phyloP scores from a whole-genome alignment of 2,888 invertebrate species.

The Andricus curvator region DNA sequence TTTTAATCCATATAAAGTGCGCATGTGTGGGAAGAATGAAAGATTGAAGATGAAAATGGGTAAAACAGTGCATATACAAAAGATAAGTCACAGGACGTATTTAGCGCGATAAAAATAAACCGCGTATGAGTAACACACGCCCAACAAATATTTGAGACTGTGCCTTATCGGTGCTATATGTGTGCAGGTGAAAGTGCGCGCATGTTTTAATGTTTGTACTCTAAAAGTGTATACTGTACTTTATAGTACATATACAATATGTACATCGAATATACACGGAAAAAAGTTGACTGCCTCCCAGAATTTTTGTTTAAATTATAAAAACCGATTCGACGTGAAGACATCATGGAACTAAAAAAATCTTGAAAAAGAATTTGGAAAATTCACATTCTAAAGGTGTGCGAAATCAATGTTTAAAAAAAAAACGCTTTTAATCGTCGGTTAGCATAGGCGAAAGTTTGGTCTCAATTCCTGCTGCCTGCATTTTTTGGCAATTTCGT shows the following conservation, averaged over 20 bases:
- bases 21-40: neutral
- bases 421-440: too few species aligned
- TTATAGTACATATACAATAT: neutral
- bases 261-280: too few species aligned
- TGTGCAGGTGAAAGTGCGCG: slow-evolving; percentile 24
- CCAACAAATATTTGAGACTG: slow-evolving; percentile 24
- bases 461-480: too few species aligned
- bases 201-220: neutral
- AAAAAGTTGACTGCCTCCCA: too few species aligned
- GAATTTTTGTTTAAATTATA: too few species aligned
- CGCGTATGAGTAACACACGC: neutral
- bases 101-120: slow-evolving; percentile 35
- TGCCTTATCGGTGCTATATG: slow-evolving; percentile 14
- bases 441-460: too few species aligned
- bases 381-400: too few species aligned
- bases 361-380: too few species aligned
- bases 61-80: slow-evolving; percentile 20
- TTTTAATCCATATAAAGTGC: slow-evolving; percentile 5
- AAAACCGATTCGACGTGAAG: too few species aligned
- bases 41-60: neutral
- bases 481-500: too few species aligned
- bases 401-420: too few species aligned
- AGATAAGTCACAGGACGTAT: slow-evolving; percentile 35
- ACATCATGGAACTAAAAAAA: too few species aligned
- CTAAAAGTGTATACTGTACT: neutral